Conservation (phyloP, 2,113 vertebrate genomes). For the Hucho hucho region DNA sequence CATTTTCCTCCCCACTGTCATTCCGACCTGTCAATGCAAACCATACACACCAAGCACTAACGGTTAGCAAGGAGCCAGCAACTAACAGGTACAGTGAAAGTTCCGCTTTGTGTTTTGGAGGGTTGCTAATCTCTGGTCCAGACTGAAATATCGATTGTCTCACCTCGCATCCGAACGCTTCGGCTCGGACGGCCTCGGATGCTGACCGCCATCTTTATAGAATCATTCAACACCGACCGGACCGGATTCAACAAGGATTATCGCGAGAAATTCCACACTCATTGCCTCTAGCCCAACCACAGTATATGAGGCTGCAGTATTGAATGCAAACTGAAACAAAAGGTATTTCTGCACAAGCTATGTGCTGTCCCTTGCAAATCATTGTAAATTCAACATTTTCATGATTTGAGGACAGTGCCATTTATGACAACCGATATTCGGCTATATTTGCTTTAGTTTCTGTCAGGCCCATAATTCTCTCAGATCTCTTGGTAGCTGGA, state of each 20-base stretch:
- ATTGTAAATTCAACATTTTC: too few relatives aligned
- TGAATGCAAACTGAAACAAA: too few relatives aligned
- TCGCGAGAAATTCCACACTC: conserved; percentile 24
- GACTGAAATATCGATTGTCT: conserved; percentile 29
- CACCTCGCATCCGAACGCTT: conserved; percentile 83
- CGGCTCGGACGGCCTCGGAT: conserved; percentile 81
- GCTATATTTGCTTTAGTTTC: too few relatives aligned
- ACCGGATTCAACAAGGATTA: conserved; percentile 5
- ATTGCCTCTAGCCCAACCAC: not conserved
- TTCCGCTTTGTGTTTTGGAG: not conserved
- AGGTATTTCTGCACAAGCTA: too few relatives aligned
- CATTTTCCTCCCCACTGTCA: conserved; percentile 88
- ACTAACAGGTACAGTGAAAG: not conserved
- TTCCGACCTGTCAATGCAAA: conserved; percentile 77
- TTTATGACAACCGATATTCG: too few relatives aligned
- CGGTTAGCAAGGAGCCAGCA: not conserved
- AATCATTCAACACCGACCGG: not conserved
- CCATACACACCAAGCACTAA: not conserved
- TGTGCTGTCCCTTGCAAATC: too few relatives aligned
- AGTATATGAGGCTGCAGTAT: not conserved
- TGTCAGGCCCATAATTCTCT: too few relatives aligned
- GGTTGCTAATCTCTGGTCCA: not conserved
- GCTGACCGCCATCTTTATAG: conserved; percentile 84
- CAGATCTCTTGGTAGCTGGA: too few relatives aligned
- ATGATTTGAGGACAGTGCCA: too few relatives aligned